These are phyloP conservation scores for Listronotus oregonensis DNA, from an alignment of 1,140 invertebrate genomes.

Conservation along the genomic window DNA sequence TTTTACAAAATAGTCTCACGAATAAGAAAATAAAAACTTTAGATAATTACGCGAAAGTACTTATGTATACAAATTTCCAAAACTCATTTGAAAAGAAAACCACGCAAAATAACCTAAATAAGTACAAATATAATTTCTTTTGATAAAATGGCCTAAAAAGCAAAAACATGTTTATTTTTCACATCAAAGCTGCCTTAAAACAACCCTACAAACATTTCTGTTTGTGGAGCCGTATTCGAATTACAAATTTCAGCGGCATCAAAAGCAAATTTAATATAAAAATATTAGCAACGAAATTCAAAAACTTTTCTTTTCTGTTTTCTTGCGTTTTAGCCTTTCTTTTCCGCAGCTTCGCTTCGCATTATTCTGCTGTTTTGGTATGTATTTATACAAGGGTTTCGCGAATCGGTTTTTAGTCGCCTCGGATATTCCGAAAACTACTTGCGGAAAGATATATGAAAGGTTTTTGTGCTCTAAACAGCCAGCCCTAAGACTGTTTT, in stretches of 20 bases:
- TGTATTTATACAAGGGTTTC: slow-evolving; percentile 47
- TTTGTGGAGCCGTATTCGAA: slow-evolving; percentile 13
- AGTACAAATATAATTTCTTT: neutral
- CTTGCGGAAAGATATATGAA: slow-evolving; percentile 42
- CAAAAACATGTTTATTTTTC: neutral
- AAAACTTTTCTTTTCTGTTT: slow-evolving; percentile 8
- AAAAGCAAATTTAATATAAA: slow-evolving; percentile 25
- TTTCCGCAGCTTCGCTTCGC: slow-evolving; percentile 4
- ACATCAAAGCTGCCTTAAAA: slow-evolving; percentile 5
- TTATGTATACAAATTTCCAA: too few species aligned
- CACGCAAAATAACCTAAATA: too few species aligned
- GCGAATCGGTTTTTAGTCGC: slow-evolving; percentile 44
- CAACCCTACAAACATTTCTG: slow-evolving; percentile 8
- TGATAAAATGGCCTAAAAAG: neutral
- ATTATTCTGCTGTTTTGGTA: slow-evolving; percentile 47
- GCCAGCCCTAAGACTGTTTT: slow-evolving; percentile 18
- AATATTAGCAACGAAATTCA: slow-evolving; percentile 21
- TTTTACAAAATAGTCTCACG: too few species aligned
- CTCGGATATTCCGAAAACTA: slow-evolving; percentile 35
- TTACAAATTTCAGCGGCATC: slow-evolving; percentile 17
- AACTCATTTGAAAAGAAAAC: too few species aligned
- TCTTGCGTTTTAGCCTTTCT: neutral
- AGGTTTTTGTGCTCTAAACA: slow-evolving; percentile 33
- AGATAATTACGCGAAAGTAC: too few species aligned
- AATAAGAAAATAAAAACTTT: too few species aligned